Evolutionary conservation across 2,797 vertebrate genomes (phyloP).

Genomic region (Octomys mimax): DNA sequence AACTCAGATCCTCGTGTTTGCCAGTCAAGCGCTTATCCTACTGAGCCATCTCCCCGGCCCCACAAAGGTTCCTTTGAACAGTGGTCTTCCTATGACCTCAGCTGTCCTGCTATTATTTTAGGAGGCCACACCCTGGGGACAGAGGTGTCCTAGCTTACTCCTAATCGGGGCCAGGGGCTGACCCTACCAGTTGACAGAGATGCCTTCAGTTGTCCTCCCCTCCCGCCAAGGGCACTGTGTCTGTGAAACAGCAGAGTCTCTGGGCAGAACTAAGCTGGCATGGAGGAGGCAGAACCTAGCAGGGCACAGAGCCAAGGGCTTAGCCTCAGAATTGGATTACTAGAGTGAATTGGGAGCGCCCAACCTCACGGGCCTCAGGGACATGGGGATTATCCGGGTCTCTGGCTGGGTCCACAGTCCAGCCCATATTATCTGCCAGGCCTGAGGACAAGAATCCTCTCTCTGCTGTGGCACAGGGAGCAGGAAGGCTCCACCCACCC

Average conservation of each 20-base stretch:
- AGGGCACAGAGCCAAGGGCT: slow-evolving; percentile 77
- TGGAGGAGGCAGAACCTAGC: background rate
- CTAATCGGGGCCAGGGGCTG: background rate
- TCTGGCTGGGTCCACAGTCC: background rate
- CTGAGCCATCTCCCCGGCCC: too few relatives aligned
- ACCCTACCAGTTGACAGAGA: background rate
- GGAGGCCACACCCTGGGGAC: background rate
- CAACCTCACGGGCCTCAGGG: slow-evolving; percentile 63
- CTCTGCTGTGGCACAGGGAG: background rate
- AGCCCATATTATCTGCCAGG: background rate
- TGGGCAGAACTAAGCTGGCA: background rate
- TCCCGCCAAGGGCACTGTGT: background rate
- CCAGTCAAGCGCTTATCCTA: too few relatives aligned
- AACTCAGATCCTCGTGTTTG: too few relatives aligned
- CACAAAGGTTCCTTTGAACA: background rate
- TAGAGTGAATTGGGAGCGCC: slow-evolving; percentile 83
- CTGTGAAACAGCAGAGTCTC: background rate
- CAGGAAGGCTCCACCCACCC: background rate
- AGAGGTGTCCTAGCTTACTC: background rate
- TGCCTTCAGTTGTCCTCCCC: background rate
- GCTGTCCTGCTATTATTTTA: background rate
- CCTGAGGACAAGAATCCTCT: slow-evolving; percentile 1
- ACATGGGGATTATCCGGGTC: slow-evolving; percentile 80
- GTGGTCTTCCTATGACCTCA: background rate
- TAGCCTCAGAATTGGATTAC: slow-evolving; percentile 87